Base-by-base conservation (phyloP, 2,888 invertebrate genomes). In the Megalurothrips usitatus region DNA sequence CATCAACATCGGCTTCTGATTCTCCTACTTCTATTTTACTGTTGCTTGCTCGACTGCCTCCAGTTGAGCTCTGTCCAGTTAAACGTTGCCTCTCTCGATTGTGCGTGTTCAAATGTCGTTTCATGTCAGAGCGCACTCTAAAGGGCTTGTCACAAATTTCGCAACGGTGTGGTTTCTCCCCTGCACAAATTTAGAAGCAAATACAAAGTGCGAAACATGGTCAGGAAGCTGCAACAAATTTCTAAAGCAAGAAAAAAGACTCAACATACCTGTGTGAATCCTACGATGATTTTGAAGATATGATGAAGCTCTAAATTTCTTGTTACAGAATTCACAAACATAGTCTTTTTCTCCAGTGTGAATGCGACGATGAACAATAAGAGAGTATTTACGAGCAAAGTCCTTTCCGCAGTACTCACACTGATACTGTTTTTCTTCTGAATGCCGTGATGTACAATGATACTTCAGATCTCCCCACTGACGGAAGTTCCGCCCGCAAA, bases 381-480 rank as follows among this genome's bases (percentile, higher is more conserved):
- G 87, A 0, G 96, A 96, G 87, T 96, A 96, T 84, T 95, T 94
- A 79, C 96, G 89, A 0, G 96, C 94, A 87, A 96, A 96, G 85
- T 94, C 94, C 86, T 96, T 96, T 81, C 93, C 94, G 86, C 96
- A 96, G 86, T 93, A 96, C 85, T 96, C 96, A 86, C 96, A 96
- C 85, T 96, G 95, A 86, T 93, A 95, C 83, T 93, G 91, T 87
- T 94, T 94, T 87, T 94, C 86, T 79, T 92, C 91, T 12, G 94
- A 94, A 86, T 96, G 96, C 83, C 94, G 90, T 4, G 96, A 96
- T 49, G 92, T 92, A 82, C 92, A 92, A 87, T 96, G 96, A 86
- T 96, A 95, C 85, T 94, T 95, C 80, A 96, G 89, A 86, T 96
- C 96, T 82, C 95, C 95, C 94, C 95, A 95, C 86, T 96, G 96